Evolutionary conservation across 92 coral and sea anemone genomes (phyloP).

Genomic region (Epizoanthus scotinus): DNA sequence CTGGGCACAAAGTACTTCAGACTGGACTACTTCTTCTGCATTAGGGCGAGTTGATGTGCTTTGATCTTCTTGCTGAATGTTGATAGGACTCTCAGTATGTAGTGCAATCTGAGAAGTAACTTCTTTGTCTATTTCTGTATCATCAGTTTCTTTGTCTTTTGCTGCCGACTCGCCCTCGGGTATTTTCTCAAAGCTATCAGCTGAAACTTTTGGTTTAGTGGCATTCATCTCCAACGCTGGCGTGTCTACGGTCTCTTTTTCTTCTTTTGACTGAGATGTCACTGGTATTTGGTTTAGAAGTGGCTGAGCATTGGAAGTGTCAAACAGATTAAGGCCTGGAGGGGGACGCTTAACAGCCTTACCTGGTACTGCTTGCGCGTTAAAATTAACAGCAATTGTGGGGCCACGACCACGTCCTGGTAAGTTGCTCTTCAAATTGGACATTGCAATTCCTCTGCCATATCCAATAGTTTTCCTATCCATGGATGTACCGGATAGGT

Average conservation of each 20-base stretch:
- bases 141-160: neutral
- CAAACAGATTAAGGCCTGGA: neutral
- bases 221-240: neutral
- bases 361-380: neutral
- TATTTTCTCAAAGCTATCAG: neutral
- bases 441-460: no score
- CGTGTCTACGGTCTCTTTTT: neutral
- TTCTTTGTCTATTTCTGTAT: neutral
- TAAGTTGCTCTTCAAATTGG: neutral
- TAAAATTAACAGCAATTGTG: conserved; percentile 15
- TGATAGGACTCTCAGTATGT: neutral
- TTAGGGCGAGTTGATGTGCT: neutral
- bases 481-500: neutral
- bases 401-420: conserved; percentile 31
- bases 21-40: neutral
- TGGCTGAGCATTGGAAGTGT: neutral
- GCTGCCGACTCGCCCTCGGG: neutral
- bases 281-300: neutral
- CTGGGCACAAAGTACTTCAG: neutral
- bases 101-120: neutral
- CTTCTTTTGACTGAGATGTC: neutral
- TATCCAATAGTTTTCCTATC: neutral
- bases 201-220: neutral
- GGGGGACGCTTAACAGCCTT: neutral
- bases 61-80: neutral